phyloP scores from a whole-genome alignment of 2,113 vertebrate genomes.

The Coptodon bakossiorum region DNA sequence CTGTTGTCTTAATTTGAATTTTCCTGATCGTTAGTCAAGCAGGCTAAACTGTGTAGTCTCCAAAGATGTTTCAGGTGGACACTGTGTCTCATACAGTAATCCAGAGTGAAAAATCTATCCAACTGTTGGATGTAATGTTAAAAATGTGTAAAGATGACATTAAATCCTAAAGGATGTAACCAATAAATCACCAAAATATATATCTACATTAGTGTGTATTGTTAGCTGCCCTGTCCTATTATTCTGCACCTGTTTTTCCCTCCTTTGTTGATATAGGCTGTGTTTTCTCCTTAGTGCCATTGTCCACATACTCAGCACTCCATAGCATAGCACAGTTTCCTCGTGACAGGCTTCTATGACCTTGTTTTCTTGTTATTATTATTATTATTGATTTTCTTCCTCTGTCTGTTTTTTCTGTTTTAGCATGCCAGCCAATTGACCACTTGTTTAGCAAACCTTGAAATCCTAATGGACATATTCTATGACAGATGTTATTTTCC shows the following conservation, averaged over 20 bases:
- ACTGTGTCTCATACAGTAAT: not conserved
- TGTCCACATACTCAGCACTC: not conserved
- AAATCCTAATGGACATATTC: not conserved
- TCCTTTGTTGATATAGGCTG: not conserved
- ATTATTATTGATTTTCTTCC: not conserved
- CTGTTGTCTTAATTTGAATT: not conserved
- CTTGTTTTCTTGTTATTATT: not conserved
- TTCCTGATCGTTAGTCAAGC: not conserved
- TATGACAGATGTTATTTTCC: not conserved
- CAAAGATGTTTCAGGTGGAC: not conserved
- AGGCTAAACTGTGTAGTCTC: not conserved
- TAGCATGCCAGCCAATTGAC: rapidly evolving
- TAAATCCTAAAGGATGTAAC: not conserved
- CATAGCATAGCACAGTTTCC: not conserved
- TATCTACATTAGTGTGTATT: not conserved
- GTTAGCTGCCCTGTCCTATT: not conserved
- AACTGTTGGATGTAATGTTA: not conserved
- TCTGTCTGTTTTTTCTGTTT: not conserved
- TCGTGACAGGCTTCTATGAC: not conserved
- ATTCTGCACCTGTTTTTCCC: not conserved
- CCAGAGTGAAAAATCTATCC: not conserved
- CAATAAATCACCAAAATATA: not conserved
- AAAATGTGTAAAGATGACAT: not conserved
- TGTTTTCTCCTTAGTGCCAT: not conserved
- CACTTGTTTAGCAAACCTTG: not conserved